Base-by-base conservation (phyloP, 2,113 vertebrate species). In the Monopterus albus region DNA sequence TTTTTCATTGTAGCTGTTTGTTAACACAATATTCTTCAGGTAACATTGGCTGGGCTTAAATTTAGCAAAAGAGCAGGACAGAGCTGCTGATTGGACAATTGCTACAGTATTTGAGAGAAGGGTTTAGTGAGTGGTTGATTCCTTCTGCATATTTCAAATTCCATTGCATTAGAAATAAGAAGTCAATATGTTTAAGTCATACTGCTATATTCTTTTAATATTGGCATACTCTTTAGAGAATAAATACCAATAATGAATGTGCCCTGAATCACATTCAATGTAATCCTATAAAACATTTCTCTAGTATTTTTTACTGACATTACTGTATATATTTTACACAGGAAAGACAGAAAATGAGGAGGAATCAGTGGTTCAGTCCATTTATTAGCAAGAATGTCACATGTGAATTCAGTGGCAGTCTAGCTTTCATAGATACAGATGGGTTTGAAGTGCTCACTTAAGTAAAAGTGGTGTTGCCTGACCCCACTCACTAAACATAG, bases 361-460 rank as follows among this genome's bases (percentile, higher is more conserved):
- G 5, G 10, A 53, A 39, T 18, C 26, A 40, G 45, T 20, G 6
- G 28, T 46, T 72, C 25, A 69, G 38, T 35, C 29, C 25, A 14
- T 61, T 61, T 58, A 7, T 73, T 51, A 38, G 29, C 56, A 40
- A 71, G 36, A 70, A 63, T 59, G 51, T 68, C 51, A 39, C 21
- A 46, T 50, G 39, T 52, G 59, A 70, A 42, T 49, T 60, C 14
- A 26, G 25, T 39, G 43, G 51, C 63, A 63, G 28, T 15, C 1
- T 63, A 60, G 50, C 53, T 26, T 76, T 31, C 55, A 52, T 39
- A 76, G 39, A 79, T 55, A 67, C 82, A 71, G 55, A 74, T 81
- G 83, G 69, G 63, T 81, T 82, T 81, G 39, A 74, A 79, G 73
- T 81, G 78, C 81, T 83, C 85, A 83, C 73, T 81, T 60, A 72